Base-by-base conservation (phyloP, 2,888 invertebrate species). In the Drosophila putrida region DNA sequence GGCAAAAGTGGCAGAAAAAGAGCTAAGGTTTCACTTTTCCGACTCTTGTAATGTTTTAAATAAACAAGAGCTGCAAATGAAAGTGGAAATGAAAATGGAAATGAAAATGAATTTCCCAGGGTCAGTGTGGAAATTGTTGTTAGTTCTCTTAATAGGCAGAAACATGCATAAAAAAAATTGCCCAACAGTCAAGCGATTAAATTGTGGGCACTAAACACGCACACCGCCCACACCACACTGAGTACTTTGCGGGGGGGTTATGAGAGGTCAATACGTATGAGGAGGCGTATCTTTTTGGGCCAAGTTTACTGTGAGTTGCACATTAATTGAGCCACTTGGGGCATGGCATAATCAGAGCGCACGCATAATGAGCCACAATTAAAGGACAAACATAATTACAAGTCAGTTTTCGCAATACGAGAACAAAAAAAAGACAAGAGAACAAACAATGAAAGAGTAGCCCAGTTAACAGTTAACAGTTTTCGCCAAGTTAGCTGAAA, bases 251-350 rank as follows among this genome's bases (percentile, higher is more conserved):
- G 47, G 6, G 47, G 6, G 15, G 33, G 6, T 36, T 31, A 13
- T 25, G n/a, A n/a, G 41, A 25, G 25, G 15, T 31, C 8, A 6
- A 31, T n/a, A 43, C 49, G 58, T 58, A 59, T 59, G 36, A 41
- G 11, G 25, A 54, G 51, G 13, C 13, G 13, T 13, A 31, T 11
- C 11, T 44, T n/a, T 28, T n/a, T 28, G 27, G 54, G 38, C 39
- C 41, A 27, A 60, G 15, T 60, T 31, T 8, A 9, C 2, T 6
- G 31, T 2, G 31, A 31, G 31, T 28, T 6, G 69, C 68, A 72
- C 88, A 81, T 84, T 88, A 80, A 84, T 88, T 78, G 88, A 83
- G 84, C 79, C 84, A 84, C 89, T 84, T 84, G 87, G 86, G 88
- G 76, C 75, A 72, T 49, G 67, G 78, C 75, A 71, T 84, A 87